Base-by-base conservation (phyloP, 2,797 vertebrate genomes). In the Oophaga sylvatica region DNA sequence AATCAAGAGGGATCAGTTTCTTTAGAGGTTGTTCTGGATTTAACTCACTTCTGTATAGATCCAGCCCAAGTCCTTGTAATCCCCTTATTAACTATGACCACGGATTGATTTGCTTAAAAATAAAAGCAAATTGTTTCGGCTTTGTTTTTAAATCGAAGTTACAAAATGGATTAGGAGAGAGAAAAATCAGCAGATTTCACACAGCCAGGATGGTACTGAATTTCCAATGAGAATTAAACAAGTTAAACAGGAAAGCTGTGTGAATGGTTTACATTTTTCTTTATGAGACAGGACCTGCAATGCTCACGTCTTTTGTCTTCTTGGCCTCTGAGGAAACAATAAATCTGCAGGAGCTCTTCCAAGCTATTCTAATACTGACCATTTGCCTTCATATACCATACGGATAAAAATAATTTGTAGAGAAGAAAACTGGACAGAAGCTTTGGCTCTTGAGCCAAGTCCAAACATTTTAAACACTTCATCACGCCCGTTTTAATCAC, bases 101-200 rank as follows among this genome's bases (percentile, higher is more conserved):
- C 94, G 94, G 94, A 93, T 94, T 95, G 95, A 95, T 96, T 97
- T 96, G 96, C 96, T 97, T 97, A 96, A 96, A 97, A 95, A 95
- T 95, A 96, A 96, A 95, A 97, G 96, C 96, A 95, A 95, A 95
- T 96, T 95, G 94, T 98, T 97, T 97, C 96, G 95, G 96, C 90
- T 98, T 98, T 98, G 97, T 98, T 97, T 98, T 97, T 97, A 92
- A 94, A 95, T 95, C 94, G 93, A 95, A 95, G 96, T 95, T 96
- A 98, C 97, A 98, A 98, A 98, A 98, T 97, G 97, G 97, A 98
- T 99, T 97, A 98, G 95, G 94, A 95, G 94, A 94, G 94, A 95
- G 94, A 94, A 94, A 94, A 95, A 94, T 93, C 93, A 95, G 94
- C 93, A 94, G 94, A 95, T 95, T 95, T 96, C 95, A 95, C 94